Evolutionary conservation across 1,140 invertebrate species (phyloP).

Genomic region (Hylaeus volcanicus): DNA sequence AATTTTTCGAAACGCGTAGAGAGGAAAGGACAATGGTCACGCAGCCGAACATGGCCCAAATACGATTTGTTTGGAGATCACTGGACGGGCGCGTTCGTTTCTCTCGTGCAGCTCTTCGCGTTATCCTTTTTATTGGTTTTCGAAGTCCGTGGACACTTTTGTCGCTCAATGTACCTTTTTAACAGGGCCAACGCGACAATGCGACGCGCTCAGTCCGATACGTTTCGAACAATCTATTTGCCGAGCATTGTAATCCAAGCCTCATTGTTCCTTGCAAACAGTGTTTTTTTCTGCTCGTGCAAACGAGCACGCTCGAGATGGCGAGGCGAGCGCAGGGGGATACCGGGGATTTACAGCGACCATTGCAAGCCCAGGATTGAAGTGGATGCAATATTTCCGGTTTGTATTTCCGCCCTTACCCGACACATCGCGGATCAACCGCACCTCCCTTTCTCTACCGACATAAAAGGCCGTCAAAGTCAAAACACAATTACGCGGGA

Average conservation of each 20-base stretch:
- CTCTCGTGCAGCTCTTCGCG: background rate
- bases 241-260: slow-evolving; percentile 71
- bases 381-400: slow-evolving; percentile 45
- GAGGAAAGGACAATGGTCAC: background rate
- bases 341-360: slow-evolving; percentile 42
- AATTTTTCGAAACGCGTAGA: background rate
- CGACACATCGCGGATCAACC: slow-evolving; percentile 34
- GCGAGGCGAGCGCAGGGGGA: background rate
- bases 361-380: slow-evolving; percentile 3
- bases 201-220: slow-evolving; percentile 62
- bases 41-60: background rate
- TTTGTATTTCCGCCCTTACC: slow-evolving; percentile 32
- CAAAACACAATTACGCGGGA: slow-evolving; percentile 47
- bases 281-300: slow-evolving; percentile 62
- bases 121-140: slow-evolving; percentile 30
- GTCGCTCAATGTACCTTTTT: slow-evolving; percentile 57
- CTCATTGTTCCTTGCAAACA: slow-evolving; percentile 69
- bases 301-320: slow-evolving; percentile 46
- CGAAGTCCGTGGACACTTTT: slow-evolving; percentile 44
- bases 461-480: slow-evolving; percentile 42
- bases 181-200: slow-evolving; percentile 45
- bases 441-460: background rate
- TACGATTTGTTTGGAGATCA: background rate
- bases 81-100: background rate
- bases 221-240: slow-evolving; percentile 71